These are phyloP conservation scores for Chaetodon trifasciatus DNA, from an alignment of 2,797 vertebrate species.

Conservation along the genomic window DNA sequence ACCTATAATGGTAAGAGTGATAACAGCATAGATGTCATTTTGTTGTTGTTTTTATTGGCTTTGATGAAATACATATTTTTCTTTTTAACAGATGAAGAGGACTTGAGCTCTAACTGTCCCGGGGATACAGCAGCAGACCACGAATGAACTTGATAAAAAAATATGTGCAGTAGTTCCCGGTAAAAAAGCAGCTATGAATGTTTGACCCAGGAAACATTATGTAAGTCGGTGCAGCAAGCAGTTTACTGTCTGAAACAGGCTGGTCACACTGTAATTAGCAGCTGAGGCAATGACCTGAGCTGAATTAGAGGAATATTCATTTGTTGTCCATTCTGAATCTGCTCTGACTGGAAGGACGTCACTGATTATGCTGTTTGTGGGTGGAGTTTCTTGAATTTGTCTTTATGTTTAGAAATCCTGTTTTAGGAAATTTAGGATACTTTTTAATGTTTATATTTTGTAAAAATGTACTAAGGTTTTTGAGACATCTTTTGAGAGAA, in stretches of 20 bases:
- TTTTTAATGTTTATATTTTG: conserved; percentile 31
- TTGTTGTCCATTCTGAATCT: conserved; percentile 1
- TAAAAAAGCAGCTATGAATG: conserved; percentile 3
- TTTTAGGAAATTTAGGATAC: background rate
- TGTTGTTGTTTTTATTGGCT: conserved; percentile 11
- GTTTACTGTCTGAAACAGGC: background rate
- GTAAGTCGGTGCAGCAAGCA: background rate
- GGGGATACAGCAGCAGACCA: conserved; percentile 93
- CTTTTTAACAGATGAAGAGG: conserved; percentile 88
- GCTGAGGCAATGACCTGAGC: background rate
- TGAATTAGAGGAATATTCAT: background rate
- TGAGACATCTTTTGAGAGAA: conserved; percentile 11
- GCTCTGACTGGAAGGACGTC: background rate
- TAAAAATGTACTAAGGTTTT: conserved; percentile 3
- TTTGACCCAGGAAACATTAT: background rate
- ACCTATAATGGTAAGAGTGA: conserved; percentile 92
- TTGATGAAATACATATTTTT: background rate
- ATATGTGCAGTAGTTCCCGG: background rate
- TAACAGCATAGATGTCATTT: conserved; percentile 46
- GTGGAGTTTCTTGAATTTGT: background rate
- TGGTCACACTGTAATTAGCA: background rate
- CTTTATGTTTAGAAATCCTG: conserved; percentile 3
- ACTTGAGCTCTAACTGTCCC: conserved; percentile 92
- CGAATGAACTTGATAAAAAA: conserved; percentile 79
- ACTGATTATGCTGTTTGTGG: background rate